A percentile compares a stretch with the other conserved stretches of the same genome.
These are phyloP conservation scores for Rutilus rutilus DNA, from an alignment of 2,113 vertebrate genomes.

Conservation along the genomic window DNA sequence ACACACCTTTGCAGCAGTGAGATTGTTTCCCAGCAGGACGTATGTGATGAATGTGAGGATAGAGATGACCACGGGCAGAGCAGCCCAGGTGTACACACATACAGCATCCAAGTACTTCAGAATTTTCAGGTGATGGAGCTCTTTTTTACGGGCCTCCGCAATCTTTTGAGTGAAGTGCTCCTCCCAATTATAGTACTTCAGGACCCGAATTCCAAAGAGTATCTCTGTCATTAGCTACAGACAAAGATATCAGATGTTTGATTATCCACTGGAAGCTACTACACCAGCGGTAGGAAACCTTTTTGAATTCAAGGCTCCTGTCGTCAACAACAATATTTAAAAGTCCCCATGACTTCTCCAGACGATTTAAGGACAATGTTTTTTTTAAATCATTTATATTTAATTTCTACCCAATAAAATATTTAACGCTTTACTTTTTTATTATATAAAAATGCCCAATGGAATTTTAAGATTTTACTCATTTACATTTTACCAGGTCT, in stretches of 20 bases:
- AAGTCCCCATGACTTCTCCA: too few species aligned
- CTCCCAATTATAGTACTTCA: constrained; percentile 96
- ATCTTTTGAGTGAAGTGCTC: constrained; percentile 81
- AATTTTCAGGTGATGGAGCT: constrained; percentile 81
- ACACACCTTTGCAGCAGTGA: constrained; percentile 93
- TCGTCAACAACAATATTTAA: too few species aligned
- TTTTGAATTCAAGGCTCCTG: too few species aligned
- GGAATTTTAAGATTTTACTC: too few species aligned
- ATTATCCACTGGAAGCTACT: background rate
- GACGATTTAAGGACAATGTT: too few species aligned
- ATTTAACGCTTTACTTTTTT: too few species aligned
- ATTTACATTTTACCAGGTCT: too few species aligned
- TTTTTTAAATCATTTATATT: too few species aligned
- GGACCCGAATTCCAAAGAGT: constrained; percentile 89
- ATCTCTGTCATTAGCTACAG: constrained; percentile 92
- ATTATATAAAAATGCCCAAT: too few species aligned
- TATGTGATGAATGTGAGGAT: constrained; percentile 93
- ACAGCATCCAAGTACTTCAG: constrained; percentile 91
- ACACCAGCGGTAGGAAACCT: too few species aligned
- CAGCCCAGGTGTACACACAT: constrained; percentile 96
- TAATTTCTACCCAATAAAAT: too few species aligned
- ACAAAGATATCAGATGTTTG: background rate
- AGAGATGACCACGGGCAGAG: constrained; percentile 90
- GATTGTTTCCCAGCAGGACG: constrained; percentile 86
- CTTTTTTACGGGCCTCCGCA: constrained; percentile 73